Evolutionary conservation across 2,888 invertebrate species (phyloP).

Genomic region (Epirrhoe tristata): DNA sequence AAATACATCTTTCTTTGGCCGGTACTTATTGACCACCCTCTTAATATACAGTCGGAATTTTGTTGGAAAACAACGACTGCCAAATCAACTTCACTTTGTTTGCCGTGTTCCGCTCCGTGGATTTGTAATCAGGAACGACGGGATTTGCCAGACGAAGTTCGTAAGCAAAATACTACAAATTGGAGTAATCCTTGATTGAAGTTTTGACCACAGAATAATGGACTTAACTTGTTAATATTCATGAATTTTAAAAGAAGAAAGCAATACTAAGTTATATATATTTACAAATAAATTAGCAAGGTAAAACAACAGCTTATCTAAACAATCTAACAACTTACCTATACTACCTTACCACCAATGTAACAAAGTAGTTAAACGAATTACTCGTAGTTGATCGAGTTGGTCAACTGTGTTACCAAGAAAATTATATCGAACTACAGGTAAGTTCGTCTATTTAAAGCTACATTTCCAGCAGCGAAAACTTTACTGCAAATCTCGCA

Average conservation of each 20-base stretch:
- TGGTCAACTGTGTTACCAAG: background rate
- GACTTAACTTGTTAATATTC: no score
- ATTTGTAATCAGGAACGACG: constrained; percentile 39
- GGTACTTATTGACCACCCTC: constrained; percentile 27
- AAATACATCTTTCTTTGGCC: constrained; percentile 19
- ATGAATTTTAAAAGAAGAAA: no score
- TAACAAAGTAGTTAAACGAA: background rate
- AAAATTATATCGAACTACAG: background rate
- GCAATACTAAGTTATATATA: no score
- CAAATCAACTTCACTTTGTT: constrained; percentile 44
- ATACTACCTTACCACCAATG: no score
- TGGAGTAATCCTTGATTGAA: background rate
- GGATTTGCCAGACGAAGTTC: constrained; percentile 27
- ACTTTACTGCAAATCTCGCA: constrained; percentile 45
- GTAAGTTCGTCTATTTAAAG: constrained; percentile 30
- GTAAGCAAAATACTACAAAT: constrained; percentile 11
- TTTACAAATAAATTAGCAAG: no score
- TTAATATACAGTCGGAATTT: constrained; percentile 35
- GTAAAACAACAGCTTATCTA: no score
- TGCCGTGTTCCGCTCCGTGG: constrained; percentile 38
- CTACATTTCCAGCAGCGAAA: constrained; percentile 43
- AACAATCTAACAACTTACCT: no score
- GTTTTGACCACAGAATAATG: background rate
- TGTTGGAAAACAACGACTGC: constrained; percentile 41
- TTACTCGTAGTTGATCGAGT: background rate